Conservation (phyloP, 1,140 invertebrate genomes). For the Drosophila guanche region DNA sequence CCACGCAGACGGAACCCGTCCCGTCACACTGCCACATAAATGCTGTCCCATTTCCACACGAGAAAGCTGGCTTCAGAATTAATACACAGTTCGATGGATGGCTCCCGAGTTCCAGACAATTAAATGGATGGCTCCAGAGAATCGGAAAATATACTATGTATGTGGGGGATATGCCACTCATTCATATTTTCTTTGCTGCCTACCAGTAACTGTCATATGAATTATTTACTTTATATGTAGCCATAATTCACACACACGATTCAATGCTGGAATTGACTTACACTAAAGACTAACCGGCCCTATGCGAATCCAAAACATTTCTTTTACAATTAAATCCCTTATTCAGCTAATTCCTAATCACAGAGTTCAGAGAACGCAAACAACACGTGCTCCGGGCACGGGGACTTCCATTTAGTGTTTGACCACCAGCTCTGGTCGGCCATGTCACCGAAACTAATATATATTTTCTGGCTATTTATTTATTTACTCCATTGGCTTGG, state of each 20-base stretch:
- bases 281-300: not conserved
- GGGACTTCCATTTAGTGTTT: slow-evolving; percentile 64
- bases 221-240: slow-evolving; percentile 45
- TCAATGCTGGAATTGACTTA: slow-evolving; percentile 51
- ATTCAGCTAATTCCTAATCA: not conserved
- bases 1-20: too few species aligned
- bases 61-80: too few species aligned
- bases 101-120: too few species aligned
- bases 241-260: slow-evolving; percentile 45
- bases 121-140: too few species aligned
- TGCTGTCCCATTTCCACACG: too few species aligned
- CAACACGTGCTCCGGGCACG: slow-evolving; percentile 31
- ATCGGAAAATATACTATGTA: too few species aligned
- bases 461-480: slow-evolving; percentile 66
- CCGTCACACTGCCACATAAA: too few species aligned
- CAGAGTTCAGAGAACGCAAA: not conserved
- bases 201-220: slow-evolving; percentile 32
- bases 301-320: not conserved
- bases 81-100: too few species aligned
- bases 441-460: slow-evolving; percentile 53
- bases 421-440: slow-evolving; percentile 16
- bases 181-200: slow-evolving; percentile 4
- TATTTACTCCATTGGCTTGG: slow-evolving; percentile 48
- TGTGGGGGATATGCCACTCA: not conserved
- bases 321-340: not conserved